Evolutionary conservation across 2,888 invertebrate genomes (phyloP).

Genomic region (Selenia dentaria): DNA sequence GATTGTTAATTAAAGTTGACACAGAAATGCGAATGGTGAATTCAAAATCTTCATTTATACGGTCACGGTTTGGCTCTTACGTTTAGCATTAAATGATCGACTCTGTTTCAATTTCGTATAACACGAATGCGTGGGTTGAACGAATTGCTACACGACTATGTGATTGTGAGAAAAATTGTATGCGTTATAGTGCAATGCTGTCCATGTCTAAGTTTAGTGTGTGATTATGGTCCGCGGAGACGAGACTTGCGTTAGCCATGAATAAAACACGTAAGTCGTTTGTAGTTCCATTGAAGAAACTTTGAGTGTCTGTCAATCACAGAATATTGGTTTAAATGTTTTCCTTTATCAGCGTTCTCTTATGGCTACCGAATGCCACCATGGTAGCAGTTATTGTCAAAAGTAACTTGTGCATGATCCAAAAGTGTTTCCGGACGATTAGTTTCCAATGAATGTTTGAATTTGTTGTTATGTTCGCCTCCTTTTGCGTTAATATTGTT

Average conservation of each 20-base stretch:
- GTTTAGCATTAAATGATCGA: slow-evolving; percentile 82
- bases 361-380: slow-evolving; percentile 57
- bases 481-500: slow-evolving; percentile 82
- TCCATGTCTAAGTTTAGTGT: slow-evolving; percentile 69
- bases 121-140: slow-evolving; percentile 79
- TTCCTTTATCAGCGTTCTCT: slow-evolving; percentile 17
- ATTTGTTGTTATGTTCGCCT: slow-evolving; percentile 82
- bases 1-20: slow-evolving; percentile 84
- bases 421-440: slow-evolving; percentile 79
- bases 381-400: slow-evolving; percentile 62
- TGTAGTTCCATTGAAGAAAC: slow-evolving; percentile 31
- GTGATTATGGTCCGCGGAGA: slow-evolving; percentile 67
- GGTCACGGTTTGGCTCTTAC: slow-evolving; percentile 79
- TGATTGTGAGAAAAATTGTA: slow-evolving; percentile 80
- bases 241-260: slow-evolving; percentile 63
- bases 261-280: slow-evolving; percentile 77
- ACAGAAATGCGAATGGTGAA: slow-evolving; percentile 79
- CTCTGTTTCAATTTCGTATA: slow-evolving; percentile 83
- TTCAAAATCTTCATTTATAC: slow-evolving; percentile 81
- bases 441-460: slow-evolving; percentile 77
- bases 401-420: slow-evolving; percentile 72
- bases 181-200: slow-evolving; percentile 65
- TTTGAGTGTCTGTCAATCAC: slow-evolving; percentile 23
- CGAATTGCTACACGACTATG: slow-evolving; percentile 80
- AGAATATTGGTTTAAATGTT: slow-evolving; percentile 35